Evolutionary conservation across 2,113 vertebrate species (phyloP), one percentile per base, ranked within the genome.

Genomic region (Zosterops borbonicus): DNA sequence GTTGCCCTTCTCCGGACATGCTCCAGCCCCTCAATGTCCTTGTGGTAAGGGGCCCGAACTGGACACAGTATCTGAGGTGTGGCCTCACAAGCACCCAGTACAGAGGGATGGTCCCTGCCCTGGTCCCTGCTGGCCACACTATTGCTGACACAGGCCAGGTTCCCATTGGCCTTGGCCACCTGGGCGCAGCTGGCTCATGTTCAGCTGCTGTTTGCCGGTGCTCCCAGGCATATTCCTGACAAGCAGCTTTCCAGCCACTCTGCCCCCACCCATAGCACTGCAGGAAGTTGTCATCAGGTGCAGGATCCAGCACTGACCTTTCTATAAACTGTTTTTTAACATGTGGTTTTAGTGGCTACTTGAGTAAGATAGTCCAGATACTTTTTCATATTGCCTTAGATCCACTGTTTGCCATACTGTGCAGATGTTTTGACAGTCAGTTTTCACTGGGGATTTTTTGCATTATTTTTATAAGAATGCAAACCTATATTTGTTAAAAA

Each of bases 31-130:
- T 60, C 53, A 22, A 0, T 53, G 46, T 59, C 62, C 9, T 64
- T 53, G 46, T 21, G 8, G 11, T 46, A 53, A 41, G 19, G 3
- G 9, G 6, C 19, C 10, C 1, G 3, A 52, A 46, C 19, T 39
- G 46, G 16, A 59, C 21, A 11, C 46, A 21, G 33, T 24, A 28
- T 20, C 39, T 0, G 0, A n/a, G 23, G 6, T n/a, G 33, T 2
- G 1, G 2, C 24, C 20, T 46, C 44, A 29, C 21, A 27, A 14
- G 21, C 46, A 46, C 20, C 0, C 0, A 4, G 31, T 12, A 35
- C 20, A 52, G 37, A 3, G 31, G 25, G 17, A 35, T 5, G 13
- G 1, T 63, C 49, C 2, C 39, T 46, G 14, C 11, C 33, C 33
- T 46, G 14, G 4, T 46, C 47, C 33, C 33, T 73, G 27, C 47